Conservation (phyloP, 2,888 invertebrate species). For the Aromia moschata region DNA sequence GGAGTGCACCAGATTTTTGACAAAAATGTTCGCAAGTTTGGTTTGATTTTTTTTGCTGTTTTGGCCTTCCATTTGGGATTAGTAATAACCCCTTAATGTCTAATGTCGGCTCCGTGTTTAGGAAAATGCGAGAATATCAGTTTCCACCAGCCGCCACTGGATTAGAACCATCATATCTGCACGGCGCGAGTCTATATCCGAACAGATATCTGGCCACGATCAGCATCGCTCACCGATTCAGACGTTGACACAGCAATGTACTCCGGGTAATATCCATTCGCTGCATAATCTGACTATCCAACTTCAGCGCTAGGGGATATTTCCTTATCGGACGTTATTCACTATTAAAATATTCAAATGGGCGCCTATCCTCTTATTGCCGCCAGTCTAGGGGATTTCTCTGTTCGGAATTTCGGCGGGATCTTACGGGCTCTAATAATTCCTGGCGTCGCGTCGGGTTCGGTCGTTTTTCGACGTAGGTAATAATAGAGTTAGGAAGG, state of each 20-base stretch:
- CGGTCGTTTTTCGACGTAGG: too few relatives aligned
- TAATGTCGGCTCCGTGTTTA: too few relatives aligned
- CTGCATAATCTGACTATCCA: constrained; percentile 57
- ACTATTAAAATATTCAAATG: constrained; percentile 53
- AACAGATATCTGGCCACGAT: constrained; percentile 56
- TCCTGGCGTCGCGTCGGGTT: too few relatives aligned
- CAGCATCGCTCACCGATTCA: constrained; percentile 55
- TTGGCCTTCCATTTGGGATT: too few relatives aligned
- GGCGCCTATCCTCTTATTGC: constrained; percentile 46
- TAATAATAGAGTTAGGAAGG: too few relatives aligned
- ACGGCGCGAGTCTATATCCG: constrained; percentile 48
- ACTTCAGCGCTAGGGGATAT: constrained; percentile 49
- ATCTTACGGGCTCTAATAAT: constrained; percentile 32
- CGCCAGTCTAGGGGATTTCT: constrained; percentile 35
- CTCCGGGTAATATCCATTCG: constrained; percentile 59
- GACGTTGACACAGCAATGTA: constrained; percentile 61
- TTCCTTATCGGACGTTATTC: constrained; percentile 48
- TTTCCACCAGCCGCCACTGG: too few relatives aligned
- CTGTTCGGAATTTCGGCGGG: constrained; percentile 13
- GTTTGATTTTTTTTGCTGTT: too few relatives aligned
- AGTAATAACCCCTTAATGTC: too few relatives aligned
- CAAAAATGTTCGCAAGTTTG: too few relatives aligned
- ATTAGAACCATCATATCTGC: too few relatives aligned
- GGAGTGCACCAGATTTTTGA: too few relatives aligned
- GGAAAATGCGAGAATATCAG: too few relatives aligned